These are phyloP conservation scores for Sorex fumeus DNA, from an alignment of 2,113 vertebrate species.

Conservation along the genomic window DNA sequence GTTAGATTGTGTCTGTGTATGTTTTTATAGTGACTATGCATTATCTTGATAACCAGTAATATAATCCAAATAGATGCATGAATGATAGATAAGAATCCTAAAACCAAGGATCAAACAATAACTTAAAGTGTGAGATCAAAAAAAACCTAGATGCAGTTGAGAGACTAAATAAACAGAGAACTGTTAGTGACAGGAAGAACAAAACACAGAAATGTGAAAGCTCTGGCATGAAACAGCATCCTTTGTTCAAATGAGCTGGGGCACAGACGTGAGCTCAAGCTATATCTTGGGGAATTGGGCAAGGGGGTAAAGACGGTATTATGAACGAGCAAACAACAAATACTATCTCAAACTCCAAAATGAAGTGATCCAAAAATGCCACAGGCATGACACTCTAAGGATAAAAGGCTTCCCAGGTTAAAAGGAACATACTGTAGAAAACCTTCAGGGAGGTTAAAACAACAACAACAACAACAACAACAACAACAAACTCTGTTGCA, in stretches of 20 bases:
- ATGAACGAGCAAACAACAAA: neutral
- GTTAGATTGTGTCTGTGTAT: neutral
- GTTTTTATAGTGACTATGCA: neutral
- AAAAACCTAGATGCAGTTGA: neutral
- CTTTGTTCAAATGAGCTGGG: neutral
- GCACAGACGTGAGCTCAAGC: neutral
- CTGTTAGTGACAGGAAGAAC: neutral
- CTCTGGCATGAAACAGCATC: neutral
- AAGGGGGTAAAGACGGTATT: neutral
- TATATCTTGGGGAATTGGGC: too few relatives aligned
- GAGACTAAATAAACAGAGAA: neutral
- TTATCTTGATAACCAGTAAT: neutral
- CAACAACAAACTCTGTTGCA: too few relatives aligned
- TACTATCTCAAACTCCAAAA: neutral
- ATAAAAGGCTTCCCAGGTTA: neutral
- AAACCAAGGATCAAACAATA: constrained; percentile 1
- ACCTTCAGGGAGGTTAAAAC: neutral
- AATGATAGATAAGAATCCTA: constrained; percentile 25
- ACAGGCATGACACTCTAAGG: neutral
- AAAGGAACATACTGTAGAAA: neutral
- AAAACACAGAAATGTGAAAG: neutral
- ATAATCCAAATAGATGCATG: neutral
- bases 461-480: too few relatives aligned
- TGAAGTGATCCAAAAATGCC: neutral
- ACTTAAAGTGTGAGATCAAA: neutral